These are phyloP conservation scores for Lissonota sp. DNA, from an alignment of 2,888 invertebrate genomes.

Conservation along the genomic window DNA sequence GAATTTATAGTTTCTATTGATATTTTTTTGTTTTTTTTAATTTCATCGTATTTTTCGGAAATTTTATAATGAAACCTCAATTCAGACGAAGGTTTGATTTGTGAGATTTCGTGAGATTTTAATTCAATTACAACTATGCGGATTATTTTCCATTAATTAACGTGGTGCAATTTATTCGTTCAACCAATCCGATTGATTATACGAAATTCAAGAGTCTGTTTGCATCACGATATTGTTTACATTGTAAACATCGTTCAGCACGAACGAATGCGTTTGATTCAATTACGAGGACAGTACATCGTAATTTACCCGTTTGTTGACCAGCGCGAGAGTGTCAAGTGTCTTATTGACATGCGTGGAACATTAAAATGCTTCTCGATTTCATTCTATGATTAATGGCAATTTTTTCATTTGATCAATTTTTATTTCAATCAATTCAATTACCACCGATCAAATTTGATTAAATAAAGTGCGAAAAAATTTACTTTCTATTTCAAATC, in stretches of 20 bases:
- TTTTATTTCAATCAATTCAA: no score
- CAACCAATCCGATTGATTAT: slow-evolving; percentile 21
- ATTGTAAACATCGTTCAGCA: slow-evolving; percentile 14
- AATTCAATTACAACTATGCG: no score
- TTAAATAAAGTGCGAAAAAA: no score
- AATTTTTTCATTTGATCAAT: background rate
- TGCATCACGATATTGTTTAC: background rate
- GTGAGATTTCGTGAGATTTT: no score
- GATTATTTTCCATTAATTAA: background rate
- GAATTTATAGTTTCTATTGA: no score
- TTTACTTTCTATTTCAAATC: no score
- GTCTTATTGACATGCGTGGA: background rate
- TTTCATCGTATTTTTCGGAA: no score
- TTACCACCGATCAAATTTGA: no score
- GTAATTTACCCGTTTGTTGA: slow-evolving; percentile 18
- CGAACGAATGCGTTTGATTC: slow-evolving; percentile 32
- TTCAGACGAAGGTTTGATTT: no score
- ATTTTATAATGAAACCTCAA: no score
- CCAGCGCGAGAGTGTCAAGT: background rate
- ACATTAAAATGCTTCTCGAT: slow-evolving; percentile 8
- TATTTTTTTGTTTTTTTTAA: no score
- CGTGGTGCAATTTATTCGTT: background rate
- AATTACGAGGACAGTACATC: slow-evolving; percentile 29
- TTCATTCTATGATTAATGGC: background rate
- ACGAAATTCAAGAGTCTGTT: slow-evolving; percentile 2